These are phyloP conservation scores for Physella acuta DNA, from an alignment of 1,140 invertebrate genomes.

Conservation along the genomic window DNA sequence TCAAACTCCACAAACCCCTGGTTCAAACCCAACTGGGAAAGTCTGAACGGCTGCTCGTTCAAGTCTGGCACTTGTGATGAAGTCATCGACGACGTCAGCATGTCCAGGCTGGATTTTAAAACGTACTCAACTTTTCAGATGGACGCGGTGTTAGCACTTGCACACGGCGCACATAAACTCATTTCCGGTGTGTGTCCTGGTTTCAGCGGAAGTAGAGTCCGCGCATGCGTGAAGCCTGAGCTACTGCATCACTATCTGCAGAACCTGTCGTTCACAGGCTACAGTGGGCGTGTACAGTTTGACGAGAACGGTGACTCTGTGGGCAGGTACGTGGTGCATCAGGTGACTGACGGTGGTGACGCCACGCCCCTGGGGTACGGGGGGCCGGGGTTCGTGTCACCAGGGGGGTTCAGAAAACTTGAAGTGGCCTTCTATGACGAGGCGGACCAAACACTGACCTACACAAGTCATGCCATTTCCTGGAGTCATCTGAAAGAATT, in stretches of 20 bases:
- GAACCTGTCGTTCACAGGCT: neutral
- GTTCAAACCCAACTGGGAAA: constrained; percentile 6
- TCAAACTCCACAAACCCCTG: constrained; percentile 1
- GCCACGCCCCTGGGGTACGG: no score
- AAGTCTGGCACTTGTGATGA: neutral
- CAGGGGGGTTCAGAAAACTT: no score
- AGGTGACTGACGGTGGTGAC: no score
- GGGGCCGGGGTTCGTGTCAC: no score
- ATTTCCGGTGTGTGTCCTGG: neutral
- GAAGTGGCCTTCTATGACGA: no score
- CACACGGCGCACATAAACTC: constrained; percentile 3
- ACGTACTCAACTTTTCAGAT: neutral
- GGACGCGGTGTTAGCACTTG: constrained; percentile 10
- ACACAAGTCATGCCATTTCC: neutral
- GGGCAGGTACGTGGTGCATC: no score
- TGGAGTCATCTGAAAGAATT: neutral
- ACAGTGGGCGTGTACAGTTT: neutral
- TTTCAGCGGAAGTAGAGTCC: neutral
- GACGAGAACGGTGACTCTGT: neutral
- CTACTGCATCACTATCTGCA: neutral
- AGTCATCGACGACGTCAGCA: neutral
- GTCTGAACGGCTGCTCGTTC: neutral
- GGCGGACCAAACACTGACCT: no score
- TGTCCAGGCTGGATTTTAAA: neutral
- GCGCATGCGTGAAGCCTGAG: neutral